Evolutionary conservation across 2,888 invertebrate genomes (phyloP), one percentile per base, ranked within the genome.

Genomic region (Noctua janthina): DNA sequence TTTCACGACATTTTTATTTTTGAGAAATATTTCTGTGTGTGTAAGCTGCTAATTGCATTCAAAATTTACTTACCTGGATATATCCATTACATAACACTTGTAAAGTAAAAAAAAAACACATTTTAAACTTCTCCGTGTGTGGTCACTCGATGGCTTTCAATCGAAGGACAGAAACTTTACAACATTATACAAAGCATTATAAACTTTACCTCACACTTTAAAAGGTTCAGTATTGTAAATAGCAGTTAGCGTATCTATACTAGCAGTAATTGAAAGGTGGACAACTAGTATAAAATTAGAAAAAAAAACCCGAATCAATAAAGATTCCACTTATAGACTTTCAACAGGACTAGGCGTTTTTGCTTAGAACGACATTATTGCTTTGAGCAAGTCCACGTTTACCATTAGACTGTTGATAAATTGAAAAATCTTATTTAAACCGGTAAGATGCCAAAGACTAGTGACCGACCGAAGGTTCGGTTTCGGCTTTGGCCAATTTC

Each of bases 71-170:
- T 83, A 46, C 46, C 43, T 17, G n/a, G 15, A 8, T n/a, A 77
- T 74, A 78, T 68, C 62, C 64, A 78, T 88, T 90, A 85, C 76
- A 84, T 81, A 85, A 84, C 72, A 35, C 35, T 35, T 43, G 29
- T 71, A 74, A 62, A 75, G 56, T 74, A 81, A 84, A 82, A 74
- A 82, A 74, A 81, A 88, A 87, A 78, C 78, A 78, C 78, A 87
- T 91, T 92, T 89, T 88, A 87, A 90, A 87, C 80, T 70, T 84
- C 92, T 87, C 71, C 91, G 89, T 92, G 93, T 93, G 93, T 92
- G 92, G 93, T 79, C 91, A 89, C 66, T 66, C 71, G 46, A 79
- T 83, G 81, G 83, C 80, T 89, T 83, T 85, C 78, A 83, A 83
- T 81, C 46, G 79, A 80, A 79, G 86, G 74, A 79, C 82, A 75